Percentiles rank a stretch among this genome's conserved stretches.
These are phyloP conservation scores for Lamellibrachia luymesi DNA, from an alignment of 1,140 invertebrate species.

Conservation along the genomic window DNA sequence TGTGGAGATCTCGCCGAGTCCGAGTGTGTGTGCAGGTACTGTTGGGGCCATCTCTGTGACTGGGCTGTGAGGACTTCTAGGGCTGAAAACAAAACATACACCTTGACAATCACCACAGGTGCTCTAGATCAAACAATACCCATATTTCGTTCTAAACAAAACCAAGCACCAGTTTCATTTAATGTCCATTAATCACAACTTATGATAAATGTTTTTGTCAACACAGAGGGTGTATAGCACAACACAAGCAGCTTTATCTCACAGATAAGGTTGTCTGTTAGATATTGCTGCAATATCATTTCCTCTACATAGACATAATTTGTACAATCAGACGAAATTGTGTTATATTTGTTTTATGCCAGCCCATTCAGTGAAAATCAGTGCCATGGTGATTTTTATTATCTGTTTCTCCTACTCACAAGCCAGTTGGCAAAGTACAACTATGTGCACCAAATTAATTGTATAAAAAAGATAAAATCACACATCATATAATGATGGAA, in stretches of 20 bases:
- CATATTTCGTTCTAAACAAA: background rate
- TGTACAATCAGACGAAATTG: background rate
- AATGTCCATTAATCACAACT: background rate
- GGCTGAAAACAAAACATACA: conserved; percentile 17
- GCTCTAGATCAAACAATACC: background rate
- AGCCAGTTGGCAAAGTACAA: too few species aligned
- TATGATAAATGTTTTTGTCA: background rate
- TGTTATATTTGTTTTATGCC: background rate
- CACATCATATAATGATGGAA: too few species aligned
- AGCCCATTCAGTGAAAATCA: too few species aligned
- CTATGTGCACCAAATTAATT: too few species aligned
- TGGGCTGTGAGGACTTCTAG: conserved; percentile 21
- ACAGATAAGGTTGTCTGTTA: background rate
- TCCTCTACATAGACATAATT: background rate
- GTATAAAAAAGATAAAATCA: too few species aligned
- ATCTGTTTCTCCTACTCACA: too few species aligned
- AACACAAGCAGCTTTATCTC: background rate
- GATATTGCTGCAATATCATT: background rate
- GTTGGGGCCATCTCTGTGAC: background rate
- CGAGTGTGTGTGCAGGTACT: background rate
- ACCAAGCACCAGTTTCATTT: background rate
- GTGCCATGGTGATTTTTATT: too few species aligned
- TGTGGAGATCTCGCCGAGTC: background rate
- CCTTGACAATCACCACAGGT: background rate
- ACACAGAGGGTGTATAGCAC: background rate